Conservation (phyloP, 2,797 vertebrate species). For the Moxostoma hubbsi region DNA sequence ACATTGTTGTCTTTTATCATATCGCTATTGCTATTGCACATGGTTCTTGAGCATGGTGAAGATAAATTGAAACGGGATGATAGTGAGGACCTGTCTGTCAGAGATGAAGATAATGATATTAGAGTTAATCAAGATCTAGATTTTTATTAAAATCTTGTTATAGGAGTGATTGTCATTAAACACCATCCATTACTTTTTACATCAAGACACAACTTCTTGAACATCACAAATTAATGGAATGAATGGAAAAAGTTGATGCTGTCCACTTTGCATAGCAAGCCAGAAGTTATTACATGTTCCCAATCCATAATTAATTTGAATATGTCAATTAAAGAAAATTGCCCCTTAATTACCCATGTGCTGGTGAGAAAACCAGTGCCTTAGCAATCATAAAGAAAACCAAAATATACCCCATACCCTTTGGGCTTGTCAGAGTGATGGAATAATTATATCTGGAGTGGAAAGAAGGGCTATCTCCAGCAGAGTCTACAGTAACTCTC, state of each 20-base stretch:
- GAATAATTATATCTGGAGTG: conserved; percentile 59
- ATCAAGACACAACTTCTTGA: neutral
- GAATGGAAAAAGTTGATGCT: conserved; percentile 12
- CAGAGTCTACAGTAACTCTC: conserved; percentile 37
- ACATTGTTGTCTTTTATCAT: no score
- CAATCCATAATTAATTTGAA: conserved; percentile 60
- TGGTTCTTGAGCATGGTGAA: no score
- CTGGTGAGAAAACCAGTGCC: conserved; percentile 49
- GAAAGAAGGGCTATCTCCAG: conserved; percentile 41
- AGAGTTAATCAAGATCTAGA: neutral
- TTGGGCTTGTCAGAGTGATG: conserved; percentile 56
- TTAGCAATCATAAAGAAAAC: conserved; percentile 35
- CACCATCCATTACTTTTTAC: neutral
- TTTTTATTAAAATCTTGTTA: no score
- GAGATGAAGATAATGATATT: neutral
- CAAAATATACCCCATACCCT: conserved; percentile 56
- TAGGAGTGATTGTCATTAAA: neutral
- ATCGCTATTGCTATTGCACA: no score
- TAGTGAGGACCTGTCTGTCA: neutral
- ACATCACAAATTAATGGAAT: conserved; percentile 11
- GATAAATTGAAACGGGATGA: no score
- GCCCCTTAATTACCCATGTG: conserved; percentile 57
- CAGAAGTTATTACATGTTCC: conserved; percentile 48
- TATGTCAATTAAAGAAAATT: conserved; percentile 57
- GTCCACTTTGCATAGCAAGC: conserved; percentile 35